Evolutionary conservation across 2,113 vertebrate genomes (phyloP).

Genomic region (Indicator indicator): DNA sequence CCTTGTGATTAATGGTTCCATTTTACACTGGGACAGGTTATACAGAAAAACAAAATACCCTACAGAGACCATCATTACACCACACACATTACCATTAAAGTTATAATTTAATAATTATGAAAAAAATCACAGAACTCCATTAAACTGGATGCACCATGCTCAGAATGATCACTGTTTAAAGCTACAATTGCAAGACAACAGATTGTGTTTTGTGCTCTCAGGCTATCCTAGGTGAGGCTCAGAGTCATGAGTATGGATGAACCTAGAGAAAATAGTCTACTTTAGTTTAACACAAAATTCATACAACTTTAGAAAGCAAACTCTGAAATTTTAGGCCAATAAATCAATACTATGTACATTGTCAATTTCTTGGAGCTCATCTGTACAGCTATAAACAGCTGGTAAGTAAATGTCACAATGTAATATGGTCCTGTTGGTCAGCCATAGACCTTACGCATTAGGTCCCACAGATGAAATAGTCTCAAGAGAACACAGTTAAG

Average conservation of each 20-base stretch:
- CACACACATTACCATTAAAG: neutral
- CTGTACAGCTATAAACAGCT: neutral
- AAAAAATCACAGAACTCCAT: neutral
- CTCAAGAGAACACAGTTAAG: neutral
- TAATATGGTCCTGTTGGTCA: neutral
- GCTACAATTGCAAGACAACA: neutral
- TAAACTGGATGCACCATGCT: neutral
- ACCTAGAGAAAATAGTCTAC: neutral
- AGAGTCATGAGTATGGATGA: neutral
- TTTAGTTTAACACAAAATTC: neutral
- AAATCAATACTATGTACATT: neutral
- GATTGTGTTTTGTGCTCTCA: neutral
- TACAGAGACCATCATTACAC: neutral
- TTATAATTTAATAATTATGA: conserved; percentile 13
- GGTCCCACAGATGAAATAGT: neutral
- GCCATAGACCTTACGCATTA: rapidly evolving
- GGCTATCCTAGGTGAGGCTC: neutral
- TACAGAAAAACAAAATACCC: conserved; percentile 14
- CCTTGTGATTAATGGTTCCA: conserved; percentile 25
- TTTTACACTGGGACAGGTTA: neutral
- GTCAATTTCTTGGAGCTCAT: neutral
- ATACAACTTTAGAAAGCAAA: neutral
- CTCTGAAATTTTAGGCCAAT: neutral
- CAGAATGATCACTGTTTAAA: neutral
- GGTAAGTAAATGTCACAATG: neutral